Evolutionary conservation across 2,113 vertebrate species (phyloP).

Genomic region (Python bivittatus): DNA sequence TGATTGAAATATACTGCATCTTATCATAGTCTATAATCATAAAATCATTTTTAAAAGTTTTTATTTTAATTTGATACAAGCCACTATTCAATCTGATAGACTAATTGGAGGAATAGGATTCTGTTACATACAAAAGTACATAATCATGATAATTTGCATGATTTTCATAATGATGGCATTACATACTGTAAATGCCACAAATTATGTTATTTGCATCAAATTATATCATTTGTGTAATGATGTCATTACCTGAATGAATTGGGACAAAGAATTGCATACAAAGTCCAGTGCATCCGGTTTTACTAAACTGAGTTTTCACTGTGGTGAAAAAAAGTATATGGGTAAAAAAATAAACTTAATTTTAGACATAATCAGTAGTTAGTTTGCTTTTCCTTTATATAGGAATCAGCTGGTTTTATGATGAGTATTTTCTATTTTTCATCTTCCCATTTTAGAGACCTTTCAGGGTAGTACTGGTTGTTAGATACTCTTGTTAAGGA

Average conservation of each 20-base stretch:
- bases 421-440: conserved; percentile 16
- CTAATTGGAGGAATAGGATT: background rate
- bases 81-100: background rate
- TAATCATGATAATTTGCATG: background rate
- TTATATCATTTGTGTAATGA: background rate
- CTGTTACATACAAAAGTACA: background rate
- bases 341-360: background rate
- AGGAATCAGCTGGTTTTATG: background rate
- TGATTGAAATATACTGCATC: accelerated
- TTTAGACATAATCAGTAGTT: background rate
- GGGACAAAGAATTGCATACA: background rate
- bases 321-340: background rate
- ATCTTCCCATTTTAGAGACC: background rate
- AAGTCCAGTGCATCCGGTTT: background rate
- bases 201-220: background rate
- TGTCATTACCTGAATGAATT: background rate
- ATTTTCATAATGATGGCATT: background rate
- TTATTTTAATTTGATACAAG: background rate
- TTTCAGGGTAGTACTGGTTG: background rate
- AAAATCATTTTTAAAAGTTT: background rate
- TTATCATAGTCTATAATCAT: background rate
- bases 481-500: background rate
- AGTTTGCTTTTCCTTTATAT: background rate
- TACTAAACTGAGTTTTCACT: background rate
- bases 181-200: background rate